Evolutionary conservation across 2,888 invertebrate species (phyloP).

Genomic region (Stratiomys singularior): DNA sequence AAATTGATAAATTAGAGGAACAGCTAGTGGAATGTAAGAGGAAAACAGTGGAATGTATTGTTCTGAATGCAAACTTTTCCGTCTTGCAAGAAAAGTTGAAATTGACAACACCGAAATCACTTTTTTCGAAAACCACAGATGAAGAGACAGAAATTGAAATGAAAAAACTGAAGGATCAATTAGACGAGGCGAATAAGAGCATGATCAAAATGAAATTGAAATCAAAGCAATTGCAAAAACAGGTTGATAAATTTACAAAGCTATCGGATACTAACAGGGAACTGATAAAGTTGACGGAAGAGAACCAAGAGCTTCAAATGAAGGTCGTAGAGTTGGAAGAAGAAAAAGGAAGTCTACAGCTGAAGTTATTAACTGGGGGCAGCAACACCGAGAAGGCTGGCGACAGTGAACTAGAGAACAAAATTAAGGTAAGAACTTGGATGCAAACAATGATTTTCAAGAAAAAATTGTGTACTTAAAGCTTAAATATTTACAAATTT

Average conservation of each 20-base stretch:
- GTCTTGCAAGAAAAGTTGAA: slow-evolving; percentile 63
- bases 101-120: slow-evolving; percentile 58
- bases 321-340: slow-evolving; percentile 87
- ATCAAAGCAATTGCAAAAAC: slow-evolving; percentile 80
- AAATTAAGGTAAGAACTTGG: slow-evolving; percentile 52
- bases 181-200: slow-evolving; percentile 79
- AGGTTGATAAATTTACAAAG: slow-evolving; percentile 74
- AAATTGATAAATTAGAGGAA: slow-evolving; percentile 64
- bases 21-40: slow-evolving; percentile 70
- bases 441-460: no score
- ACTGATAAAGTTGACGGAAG: slow-evolving; percentile 72
- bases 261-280: slow-evolving; percentile 76
- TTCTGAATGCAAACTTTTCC: slow-evolving; percentile 64
- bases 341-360: slow-evolving; percentile 90
- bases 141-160: slow-evolving; percentile 60
- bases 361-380: slow-evolving; percentile 82
- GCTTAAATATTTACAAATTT: no score
- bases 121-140: slow-evolving; percentile 58
- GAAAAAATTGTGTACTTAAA: no score
- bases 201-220: slow-evolving; percentile 81
- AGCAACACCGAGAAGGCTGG: slow-evolving; percentile 67
- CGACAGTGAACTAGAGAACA: slow-evolving; percentile 57
- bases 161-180: slow-evolving; percentile 72
- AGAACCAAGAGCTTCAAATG: slow-evolving; percentile 74
- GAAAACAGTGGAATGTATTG: slow-evolving; percentile 68